These are phyloP conservation scores for Trinorchestia longiramus DNA, from an alignment of 1,140 invertebrate genomes.

Conservation along the genomic window DNA sequence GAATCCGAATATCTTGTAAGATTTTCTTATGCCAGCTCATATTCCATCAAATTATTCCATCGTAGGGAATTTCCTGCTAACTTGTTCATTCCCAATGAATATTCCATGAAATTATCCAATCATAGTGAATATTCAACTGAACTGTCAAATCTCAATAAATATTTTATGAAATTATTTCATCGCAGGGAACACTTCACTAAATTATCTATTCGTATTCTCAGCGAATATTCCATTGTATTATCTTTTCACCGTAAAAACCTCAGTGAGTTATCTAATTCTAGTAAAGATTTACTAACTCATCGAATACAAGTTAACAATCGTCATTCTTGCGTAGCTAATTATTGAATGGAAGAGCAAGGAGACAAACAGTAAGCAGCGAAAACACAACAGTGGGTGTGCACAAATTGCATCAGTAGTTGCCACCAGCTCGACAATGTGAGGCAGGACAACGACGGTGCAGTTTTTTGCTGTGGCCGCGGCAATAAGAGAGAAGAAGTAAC, in stretches of 20 bases:
- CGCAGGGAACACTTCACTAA: not conserved
- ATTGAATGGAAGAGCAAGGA: not conserved
- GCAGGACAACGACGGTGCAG: not conserved
- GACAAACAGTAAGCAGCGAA: not conserved
- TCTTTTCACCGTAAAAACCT: not conserved
- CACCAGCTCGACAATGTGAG: not conserved
- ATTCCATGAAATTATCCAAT: not conserved
- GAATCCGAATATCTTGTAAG: too few relatives aligned
- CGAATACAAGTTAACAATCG: not conserved
- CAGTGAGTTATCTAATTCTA: not conserved
- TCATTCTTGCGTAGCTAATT: not conserved
- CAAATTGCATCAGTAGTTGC: not conserved
- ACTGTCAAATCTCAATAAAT: not conserved
- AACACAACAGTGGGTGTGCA: not conserved
- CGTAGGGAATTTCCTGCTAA: too few relatives aligned
- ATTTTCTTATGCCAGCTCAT: too few relatives aligned
- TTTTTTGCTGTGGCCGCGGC: not conserved
- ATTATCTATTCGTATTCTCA: not conserved
- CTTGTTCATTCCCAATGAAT: too few relatives aligned
- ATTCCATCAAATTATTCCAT: too few relatives aligned
- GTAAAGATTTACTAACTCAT: not conserved
- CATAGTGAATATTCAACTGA: not conserved
- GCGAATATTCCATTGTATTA: not conserved
- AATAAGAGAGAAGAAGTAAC: conserved; percentile 1
- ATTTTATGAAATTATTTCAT: not conserved